Evolutionary conservation across 2,113 vertebrate species (phyloP), one percentile per base, ranked within the genome.

Genomic region (Chaetorhynchus papuensis): DNA sequence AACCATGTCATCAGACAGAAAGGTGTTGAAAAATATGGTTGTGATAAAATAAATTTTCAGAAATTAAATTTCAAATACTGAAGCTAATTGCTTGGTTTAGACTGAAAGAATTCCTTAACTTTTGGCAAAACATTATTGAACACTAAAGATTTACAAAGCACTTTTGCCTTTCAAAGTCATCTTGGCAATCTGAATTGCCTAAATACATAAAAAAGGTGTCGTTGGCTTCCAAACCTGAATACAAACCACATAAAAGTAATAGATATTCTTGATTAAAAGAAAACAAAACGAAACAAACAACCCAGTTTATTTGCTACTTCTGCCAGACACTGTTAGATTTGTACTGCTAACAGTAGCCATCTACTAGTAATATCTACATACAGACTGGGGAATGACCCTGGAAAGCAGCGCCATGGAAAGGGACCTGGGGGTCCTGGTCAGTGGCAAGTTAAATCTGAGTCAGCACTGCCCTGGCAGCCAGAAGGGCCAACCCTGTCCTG

Each of bases 361-460:
- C 35, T 31, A 22, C 12, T 9, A 2, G 27, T 28, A 23, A 56
- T 16, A 57, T 13, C 22, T 44, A 37, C 18, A 18, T 7, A 33
- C 4, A 74, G 19, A 14, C 10, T 37, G 18, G 18, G 8, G 9
- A 57, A 59, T 16, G 15, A 44, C 4, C 6, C 31, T 44, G 44
- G 22, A 65, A 1, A 50, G 22, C 18, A 57, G 3, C 4, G 11
- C 22, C 22, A 3, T 5, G 4, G 35, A 33, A 33, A 50, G 10
- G 0, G 5, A 1, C 11, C 31, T 20, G 21, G 17, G 2, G 2
- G 0, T 64, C 11, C 13, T 42, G 57, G 11, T 35, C 1, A 0
- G 0, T 19, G 17, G 9, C 21, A 44, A 37, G 31, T 1, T 65
- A 31, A 42, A 4, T 2, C 3, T 4, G 15, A 49, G 6, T 0